Base-by-base conservation (phyloP, 2,113 vertebrate species). In the Mastomys natalensis region DNA sequence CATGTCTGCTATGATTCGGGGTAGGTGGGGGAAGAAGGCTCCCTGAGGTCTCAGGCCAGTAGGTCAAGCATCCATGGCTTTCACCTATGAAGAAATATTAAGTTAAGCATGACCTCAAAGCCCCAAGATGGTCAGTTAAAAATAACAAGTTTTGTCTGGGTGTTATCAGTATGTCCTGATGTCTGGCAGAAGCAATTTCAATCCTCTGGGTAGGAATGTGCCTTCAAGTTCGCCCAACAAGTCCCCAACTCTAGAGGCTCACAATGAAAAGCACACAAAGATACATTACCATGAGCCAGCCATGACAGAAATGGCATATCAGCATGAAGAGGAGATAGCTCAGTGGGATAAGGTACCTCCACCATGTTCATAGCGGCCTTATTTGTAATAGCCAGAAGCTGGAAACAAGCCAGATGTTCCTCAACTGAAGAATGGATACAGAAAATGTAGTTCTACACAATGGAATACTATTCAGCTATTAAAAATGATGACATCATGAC, bases 271-370 rank as follows among this genome's bases (percentile, higher is more conserved):
- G 37, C 1, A 19, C 91, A 16, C 21, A 37, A 51, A 70, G n/a
- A 86, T 40, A 82, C 43, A 68, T 29, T 1, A 0, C 73, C 15
- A 0, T 3, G 12, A 29, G 11, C 1, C 3, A 62, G 48, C 4
- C 1, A 10, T 37, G 53, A 45, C 10, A 78, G 53, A 29, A 77
- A 70, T 0, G 19, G 34, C 17, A 37, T 16, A 48, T 21, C 0
- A 5, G 0, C 3, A 34, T 31, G 40, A 29, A 5, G 2, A 26
- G 8, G 78, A 5, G 26, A 45, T 9, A 43, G 4, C 8, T 64
- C n/a, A 31, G 82, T 17, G 10, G 24, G 15, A 60, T 64, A 43
- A 64, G 40, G 15, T 34, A 4, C 13, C n/a, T 29, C 66, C 31
- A 68, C 31, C 31, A 68, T 16, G 15, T 29, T 68, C 66, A 16